Conservation (phyloP, 2,888 invertebrate species). For the Yponomeuta malinellus region DNA sequence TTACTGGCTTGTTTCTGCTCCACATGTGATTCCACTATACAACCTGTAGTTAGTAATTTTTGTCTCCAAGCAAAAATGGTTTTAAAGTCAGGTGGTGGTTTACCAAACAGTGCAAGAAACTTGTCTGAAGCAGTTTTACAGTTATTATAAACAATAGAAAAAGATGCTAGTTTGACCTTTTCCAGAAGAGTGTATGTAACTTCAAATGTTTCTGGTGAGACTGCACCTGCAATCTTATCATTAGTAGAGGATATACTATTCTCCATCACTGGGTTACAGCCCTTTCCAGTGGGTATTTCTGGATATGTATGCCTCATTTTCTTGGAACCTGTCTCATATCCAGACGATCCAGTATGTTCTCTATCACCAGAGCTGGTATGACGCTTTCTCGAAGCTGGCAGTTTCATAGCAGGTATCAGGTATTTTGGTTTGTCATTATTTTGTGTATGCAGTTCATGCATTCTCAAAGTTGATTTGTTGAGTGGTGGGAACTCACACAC, state of each 20-base stretch:
- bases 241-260: slow-evolving; percentile 64
- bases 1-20: neutral
- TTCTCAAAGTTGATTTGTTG: slow-evolving; percentile 35
- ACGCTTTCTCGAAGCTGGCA: slow-evolving; percentile 41
- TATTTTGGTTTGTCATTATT: slow-evolving; percentile 34
- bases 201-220: slow-evolving; percentile 46
- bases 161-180: slow-evolving; percentile 58
- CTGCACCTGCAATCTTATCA: slow-evolving; percentile 52
- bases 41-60: slow-evolving; percentile 54
- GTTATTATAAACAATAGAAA: slow-evolving; percentile 62
- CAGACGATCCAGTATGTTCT: slow-evolving; percentile 51
- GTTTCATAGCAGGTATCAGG: slow-evolving; percentile 21
- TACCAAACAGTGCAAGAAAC: slow-evolving; percentile 57
- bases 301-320: slow-evolving; percentile 38
- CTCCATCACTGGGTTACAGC: slow-evolving; percentile 57
- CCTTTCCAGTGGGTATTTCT: slow-evolving; percentile 29
- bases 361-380: slow-evolving; percentile 48
- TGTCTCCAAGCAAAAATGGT: slow-evolving; percentile 68
- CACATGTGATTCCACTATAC: slow-evolving; percentile 55
- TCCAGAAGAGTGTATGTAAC: slow-evolving; percentile 61
- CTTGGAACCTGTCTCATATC: slow-evolving; percentile 55
- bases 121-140: slow-evolving; percentile 60
- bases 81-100: slow-evolving; percentile 68
- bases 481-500: slow-evolving; percentile 49
- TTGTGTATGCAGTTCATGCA: slow-evolving; percentile 36